Percentiles rank a stretch among this genome's conserved stretches.
These are phyloP conservation scores for Okamejei kenojei DNA, from an alignment of 2,797 vertebrate species.

Conservation along the genomic window DNA sequence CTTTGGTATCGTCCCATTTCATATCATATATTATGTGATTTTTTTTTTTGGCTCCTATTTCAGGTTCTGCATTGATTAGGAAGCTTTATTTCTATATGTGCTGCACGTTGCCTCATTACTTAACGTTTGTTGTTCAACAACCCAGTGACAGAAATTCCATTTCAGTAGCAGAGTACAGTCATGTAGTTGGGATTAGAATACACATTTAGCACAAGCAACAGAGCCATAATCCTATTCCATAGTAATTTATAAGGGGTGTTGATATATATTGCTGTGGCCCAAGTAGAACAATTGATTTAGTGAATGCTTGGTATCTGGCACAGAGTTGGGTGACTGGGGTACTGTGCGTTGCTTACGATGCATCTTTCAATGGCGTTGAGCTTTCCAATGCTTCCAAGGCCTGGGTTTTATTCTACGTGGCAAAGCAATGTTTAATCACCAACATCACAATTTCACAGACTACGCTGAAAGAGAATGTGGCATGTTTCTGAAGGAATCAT, in stretches of 20 bases:
- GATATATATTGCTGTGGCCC: too few species aligned
- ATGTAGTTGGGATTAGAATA: too few species aligned
- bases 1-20: slow-evolving; percentile 20
- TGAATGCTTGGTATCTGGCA: not conserved
- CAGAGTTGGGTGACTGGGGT: not conserved
- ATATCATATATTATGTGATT: not conserved
- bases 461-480: not conserved
- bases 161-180: too few species aligned
- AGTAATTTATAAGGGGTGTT: not conserved
- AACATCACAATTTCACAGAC: not conserved
- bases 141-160: not conserved
- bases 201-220: too few species aligned
- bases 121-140: not conserved
- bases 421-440: not conserved
- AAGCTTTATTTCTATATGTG: not conserved
- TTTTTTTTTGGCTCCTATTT: not conserved
- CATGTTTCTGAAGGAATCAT: not conserved
- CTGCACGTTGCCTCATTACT: not conserved
- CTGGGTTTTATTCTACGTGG: not conserved
- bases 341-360: not conserved
- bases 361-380: not conserved
- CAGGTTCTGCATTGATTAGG: not conserved
- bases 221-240: not conserved
- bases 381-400: not conserved
- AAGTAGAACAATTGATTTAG: not conserved